phyloP scores from a whole-genome alignment of 2,113 vertebrate genomes.

The Hippotragus niger region DNA sequence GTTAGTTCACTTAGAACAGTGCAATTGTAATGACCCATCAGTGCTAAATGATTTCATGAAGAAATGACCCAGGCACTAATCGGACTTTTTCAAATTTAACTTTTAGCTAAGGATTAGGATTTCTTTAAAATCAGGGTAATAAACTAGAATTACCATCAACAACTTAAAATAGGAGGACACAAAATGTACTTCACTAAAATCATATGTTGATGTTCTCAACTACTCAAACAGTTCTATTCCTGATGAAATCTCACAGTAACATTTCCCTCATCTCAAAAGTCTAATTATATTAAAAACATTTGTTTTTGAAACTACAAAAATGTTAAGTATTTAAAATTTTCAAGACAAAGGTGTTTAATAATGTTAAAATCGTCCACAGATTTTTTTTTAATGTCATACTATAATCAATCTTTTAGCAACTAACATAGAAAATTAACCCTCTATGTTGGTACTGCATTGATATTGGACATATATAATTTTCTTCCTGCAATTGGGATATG shows the following conservation, averaged over 20 bases:
- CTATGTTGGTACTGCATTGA: neutral
- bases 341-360: slow-evolving; percentile 30
- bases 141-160: slow-evolving; percentile 22
- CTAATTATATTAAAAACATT: neutral
- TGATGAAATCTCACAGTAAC: slow-evolving; percentile 19
- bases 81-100: slow-evolving; percentile 29
- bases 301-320: slow-evolving; percentile 14
- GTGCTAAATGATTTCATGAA: neutral
- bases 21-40: neutral
- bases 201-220: neutral
- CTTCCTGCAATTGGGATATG: neutral
- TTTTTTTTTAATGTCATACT: neutral
- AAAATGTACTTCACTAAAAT: slow-evolving; percentile 36
- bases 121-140: slow-evolving; percentile 19
- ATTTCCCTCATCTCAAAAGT: neutral
- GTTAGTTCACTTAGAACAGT: neutral
- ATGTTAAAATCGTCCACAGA: neutral
- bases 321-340: neutral
- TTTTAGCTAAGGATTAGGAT: neutral
- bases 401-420: neutral
- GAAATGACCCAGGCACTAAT: neutral
- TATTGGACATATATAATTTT: neutral
- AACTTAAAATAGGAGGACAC: neutral
- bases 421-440: slow-evolving; percentile 5
- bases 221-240: neutral